These are phyloP conservation scores for Reticulitermes lucifugus DNA, from an alignment of 2,888 invertebrate genomes.

Conservation along the genomic window DNA sequence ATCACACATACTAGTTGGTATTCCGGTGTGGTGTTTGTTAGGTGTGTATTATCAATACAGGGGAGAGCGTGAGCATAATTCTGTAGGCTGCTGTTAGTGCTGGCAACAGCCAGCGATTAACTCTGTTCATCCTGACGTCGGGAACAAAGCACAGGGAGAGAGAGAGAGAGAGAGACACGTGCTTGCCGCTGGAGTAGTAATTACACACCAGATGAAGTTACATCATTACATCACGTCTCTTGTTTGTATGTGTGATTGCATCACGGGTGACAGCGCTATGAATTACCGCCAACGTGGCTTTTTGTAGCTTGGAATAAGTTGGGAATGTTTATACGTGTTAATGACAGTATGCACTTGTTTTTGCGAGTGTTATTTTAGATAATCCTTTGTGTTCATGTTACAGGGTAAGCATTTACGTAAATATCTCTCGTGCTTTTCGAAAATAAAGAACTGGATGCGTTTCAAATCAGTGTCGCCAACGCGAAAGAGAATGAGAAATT, in stretches of 20 bases:
- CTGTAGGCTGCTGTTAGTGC: not conserved
- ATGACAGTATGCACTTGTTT: not conserved
- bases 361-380: not conserved
- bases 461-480: too few species aligned
- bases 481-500: too few species aligned
- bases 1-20: not conserved
- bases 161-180: not conserved
- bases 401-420: not conserved
- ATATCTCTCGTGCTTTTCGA: too few species aligned
- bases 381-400: not conserved
- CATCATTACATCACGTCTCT: not conserved
- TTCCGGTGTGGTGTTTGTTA: conserved; percentile 8
- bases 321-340: not conserved
- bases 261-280: not conserved
- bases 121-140: not conserved
- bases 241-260: not conserved
- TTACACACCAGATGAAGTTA: not conserved
- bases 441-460: too few species aligned
- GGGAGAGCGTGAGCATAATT: not conserved
- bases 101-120: not conserved
- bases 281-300: not conserved
- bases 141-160: not conserved
- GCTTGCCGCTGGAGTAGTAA: not conserved
- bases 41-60: not conserved
- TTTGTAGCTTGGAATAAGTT: not conserved